Base-by-base conservation (phyloP, 2,797 vertebrate genomes). In the Decapterus maruadsi region DNA sequence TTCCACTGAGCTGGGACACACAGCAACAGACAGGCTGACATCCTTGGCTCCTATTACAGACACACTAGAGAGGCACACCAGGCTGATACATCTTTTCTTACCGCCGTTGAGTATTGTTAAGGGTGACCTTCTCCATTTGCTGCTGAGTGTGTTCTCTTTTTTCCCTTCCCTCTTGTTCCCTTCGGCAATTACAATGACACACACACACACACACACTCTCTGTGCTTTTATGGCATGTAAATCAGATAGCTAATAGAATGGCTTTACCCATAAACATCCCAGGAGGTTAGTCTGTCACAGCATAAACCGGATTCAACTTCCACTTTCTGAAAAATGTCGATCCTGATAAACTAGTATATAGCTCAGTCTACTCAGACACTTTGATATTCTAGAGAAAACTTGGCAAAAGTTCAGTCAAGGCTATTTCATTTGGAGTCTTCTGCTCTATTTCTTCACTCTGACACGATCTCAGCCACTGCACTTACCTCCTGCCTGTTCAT, bases 121-220 rank as follows among this genome's bases (percentile, higher is more conserved):
- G 1, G 38, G 26, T 88, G 77, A 86, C 77, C 75, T 83, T 78
- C 29, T 77, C 45, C 36, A 46, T 55, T 56, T 63, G 46, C 46
- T 68, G 68, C 10, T 51, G 13, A 64, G 6, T 16, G 1, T 56
- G n/a, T 17, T 54, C 20, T 56, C 16, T 70, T 4, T 19, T 10
- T 50, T 38, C 51, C 51, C 66, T 72, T n/a, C 63, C 11, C 34
- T 7, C 7, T 36, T 16, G 10, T 50, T 54, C 17, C 31, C 51
- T 31, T 2, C 68, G 46, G 17, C 53, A 70, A 6, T 34, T 17
- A 67, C 16, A 76, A 20, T 75, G 14, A 61, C 48, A 11, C 31
- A 34, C 62, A 29, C 42, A 48, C n/a, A 19, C 62, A 29, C 50
- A 48, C 14, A 19, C 22, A 22, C 11, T 6, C 19, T 42, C 16